Evolutionary conservation across 2,888 invertebrate species (phyloP).

Genomic region (Trimorus sp.): DNA sequence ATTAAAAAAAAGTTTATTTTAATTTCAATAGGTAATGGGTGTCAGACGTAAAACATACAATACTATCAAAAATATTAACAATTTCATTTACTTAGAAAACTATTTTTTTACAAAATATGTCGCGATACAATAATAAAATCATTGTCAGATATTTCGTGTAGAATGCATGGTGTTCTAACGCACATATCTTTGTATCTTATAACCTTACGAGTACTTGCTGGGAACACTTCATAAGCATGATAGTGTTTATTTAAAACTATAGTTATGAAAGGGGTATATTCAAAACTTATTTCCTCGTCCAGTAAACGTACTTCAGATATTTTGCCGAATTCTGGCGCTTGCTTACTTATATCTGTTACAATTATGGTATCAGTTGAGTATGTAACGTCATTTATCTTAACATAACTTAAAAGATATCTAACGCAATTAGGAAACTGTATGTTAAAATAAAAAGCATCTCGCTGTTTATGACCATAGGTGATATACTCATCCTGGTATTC

Average conservation of each 20-base stretch:
- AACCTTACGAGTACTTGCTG: slow-evolving; percentile 10
- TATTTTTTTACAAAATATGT: slow-evolving; percentile 8
- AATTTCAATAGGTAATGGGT: neutral
- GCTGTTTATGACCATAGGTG: slow-evolving; percentile 6
- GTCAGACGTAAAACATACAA: neutral
- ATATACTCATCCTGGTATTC: slow-evolving; percentile 5
- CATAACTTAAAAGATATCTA: slow-evolving; percentile 17
- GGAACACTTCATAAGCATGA: slow-evolving; percentile 7
- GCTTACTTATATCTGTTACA: slow-evolving; percentile 6
- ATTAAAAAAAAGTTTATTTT: neutral
- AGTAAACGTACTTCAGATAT: slow-evolving; percentile 11
- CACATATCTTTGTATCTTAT: neutral
- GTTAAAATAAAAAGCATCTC: slow-evolving; percentile 1
- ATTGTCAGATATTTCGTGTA: neutral
- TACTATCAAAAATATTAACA: slow-evolving; percentile 1
- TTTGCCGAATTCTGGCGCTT: slow-evolving; percentile 21
- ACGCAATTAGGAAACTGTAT: slow-evolving; percentile 2
- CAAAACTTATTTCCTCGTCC: slow-evolving; percentile 5
- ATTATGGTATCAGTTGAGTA: slow-evolving; percentile 11
- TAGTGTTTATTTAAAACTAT: slow-evolving; percentile 7
- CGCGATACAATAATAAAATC: slow-evolving; percentile 1
- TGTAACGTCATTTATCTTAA: slow-evolving; percentile 7
- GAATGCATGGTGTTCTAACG: slow-evolving; percentile 1
- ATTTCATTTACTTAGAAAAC: neutral
- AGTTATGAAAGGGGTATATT: slow-evolving; percentile 5